Percentiles rank a stretch among this genome's conserved stretches.
These are phyloP conservation scores for Aplochiton taeniatus DNA, from an alignment of 2,797 vertebrate genomes.

Conservation along the genomic window DNA sequence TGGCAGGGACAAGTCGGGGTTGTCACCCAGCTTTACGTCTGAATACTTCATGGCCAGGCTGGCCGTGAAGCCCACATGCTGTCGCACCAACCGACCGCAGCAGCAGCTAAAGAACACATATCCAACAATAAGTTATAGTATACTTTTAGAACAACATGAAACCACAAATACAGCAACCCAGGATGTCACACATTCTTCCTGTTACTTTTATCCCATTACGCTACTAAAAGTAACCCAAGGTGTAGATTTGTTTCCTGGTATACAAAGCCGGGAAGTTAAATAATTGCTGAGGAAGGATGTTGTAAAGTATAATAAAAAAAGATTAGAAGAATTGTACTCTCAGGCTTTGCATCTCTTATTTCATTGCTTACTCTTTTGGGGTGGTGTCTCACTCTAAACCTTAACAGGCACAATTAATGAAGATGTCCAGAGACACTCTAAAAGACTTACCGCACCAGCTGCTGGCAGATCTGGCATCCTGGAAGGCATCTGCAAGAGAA, in stretches of 20 bases:
- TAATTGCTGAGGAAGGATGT: conserved; percentile 41
- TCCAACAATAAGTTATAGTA: no score
- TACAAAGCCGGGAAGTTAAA: conserved; percentile 51
- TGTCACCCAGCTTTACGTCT: conserved; percentile 94
- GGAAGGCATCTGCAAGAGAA: conserved; percentile 91
- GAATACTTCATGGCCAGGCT: conserved; percentile 95
- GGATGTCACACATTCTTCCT: neutral
- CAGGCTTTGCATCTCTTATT: neutral
- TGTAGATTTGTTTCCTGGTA: conserved; percentile 34
- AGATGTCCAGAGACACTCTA: conserved; percentile 10
- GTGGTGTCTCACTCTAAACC: neutral
- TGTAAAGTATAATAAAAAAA: conserved; percentile 12
- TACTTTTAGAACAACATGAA: no score
- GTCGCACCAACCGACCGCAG: conserved; percentile 94
- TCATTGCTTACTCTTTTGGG: conserved; percentile 11
- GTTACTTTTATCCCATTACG: neutral
- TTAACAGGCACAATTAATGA: conserved; percentile 18
- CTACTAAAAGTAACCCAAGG: conserved; percentile 9
- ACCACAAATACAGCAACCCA: neutral
- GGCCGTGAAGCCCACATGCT: conserved; percentile 95
- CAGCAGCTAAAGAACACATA: conserved; percentile 81
- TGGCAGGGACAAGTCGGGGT: conserved; percentile 60
- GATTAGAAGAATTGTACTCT: conserved; percentile 9
- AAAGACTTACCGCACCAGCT: conserved; percentile 90
- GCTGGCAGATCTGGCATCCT: conserved; percentile 99